A percentile compares a stretch with the other conserved stretches of the same genome.
Evolutionary conservation across 2,113 vertebrate species (phyloP).

Genomic region (Protomyctophum bolini): DNA sequence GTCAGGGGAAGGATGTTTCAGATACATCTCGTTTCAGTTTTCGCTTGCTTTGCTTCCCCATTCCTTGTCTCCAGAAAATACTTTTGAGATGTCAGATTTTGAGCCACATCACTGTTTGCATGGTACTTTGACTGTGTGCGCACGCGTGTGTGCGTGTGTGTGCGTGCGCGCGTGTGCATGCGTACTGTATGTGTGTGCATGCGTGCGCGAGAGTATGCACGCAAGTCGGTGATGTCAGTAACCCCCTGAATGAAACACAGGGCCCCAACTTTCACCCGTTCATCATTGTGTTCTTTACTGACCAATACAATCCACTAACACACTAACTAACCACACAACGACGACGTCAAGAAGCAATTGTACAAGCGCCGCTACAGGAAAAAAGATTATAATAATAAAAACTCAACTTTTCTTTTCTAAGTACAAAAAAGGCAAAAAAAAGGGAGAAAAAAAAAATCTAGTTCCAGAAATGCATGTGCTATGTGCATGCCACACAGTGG

Average conservation of each 20-base stretch:
- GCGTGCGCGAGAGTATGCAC: neutral
- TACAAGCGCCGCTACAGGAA: constrained; percentile 74
- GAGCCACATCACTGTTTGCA: constrained; percentile 28
- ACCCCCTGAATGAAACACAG: constrained; percentile 49
- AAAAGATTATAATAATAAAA: constrained; percentile 53
- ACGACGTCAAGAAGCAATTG: constrained; percentile 78
- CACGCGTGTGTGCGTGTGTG: constrained; percentile 4
- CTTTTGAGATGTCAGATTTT: constrained; percentile 37
- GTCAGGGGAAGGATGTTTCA: neutral
- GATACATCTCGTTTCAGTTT: no score
- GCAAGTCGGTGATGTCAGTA: constrained; percentile 32
- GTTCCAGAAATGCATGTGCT: constrained; percentile 86
- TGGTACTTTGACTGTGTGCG: constrained; percentile 2
- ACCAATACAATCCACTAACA: constrained; percentile 74
- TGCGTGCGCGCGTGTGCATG: constrained; percentile 8
- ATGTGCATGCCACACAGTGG: constrained; percentile 86
- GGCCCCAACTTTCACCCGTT: constrained; percentile 60
- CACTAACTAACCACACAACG: constrained; percentile 72
- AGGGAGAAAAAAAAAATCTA: constrained; percentile 76
- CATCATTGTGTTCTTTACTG: constrained; percentile 70
- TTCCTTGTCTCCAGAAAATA: constrained; percentile 25
- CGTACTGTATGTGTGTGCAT: constrained; percentile 16
- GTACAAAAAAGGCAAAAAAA: constrained; percentile 66
- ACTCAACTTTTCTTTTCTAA: constrained; percentile 59
- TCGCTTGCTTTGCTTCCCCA: no score